Evolutionary conservation across 2,888 invertebrate genomes (phyloP), one percentile per base, ranked within the genome.

Genomic region (Marasmarcha lunaedactyla): DNA sequence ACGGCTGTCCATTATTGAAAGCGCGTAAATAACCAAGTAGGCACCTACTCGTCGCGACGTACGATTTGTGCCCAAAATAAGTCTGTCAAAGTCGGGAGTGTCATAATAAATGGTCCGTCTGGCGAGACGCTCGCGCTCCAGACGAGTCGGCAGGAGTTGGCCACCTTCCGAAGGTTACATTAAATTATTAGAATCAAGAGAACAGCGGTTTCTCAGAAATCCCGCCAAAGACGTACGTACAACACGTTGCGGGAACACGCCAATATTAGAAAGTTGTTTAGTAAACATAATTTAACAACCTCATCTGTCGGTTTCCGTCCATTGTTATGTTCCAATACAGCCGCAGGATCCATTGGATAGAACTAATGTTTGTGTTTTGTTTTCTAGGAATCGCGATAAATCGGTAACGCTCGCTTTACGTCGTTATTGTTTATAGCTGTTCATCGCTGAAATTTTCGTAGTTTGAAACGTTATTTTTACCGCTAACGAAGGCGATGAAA

Each of bases 131-230:
- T 70, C 61, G 56, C 49, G 44, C 50, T 50, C 59, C 63, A 70
- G 66, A 65, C 64, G 47, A 50, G 47, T 51, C 54, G 50, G 46
- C 59, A 48, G 38, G n/a, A 55, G 55, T 65, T 69, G 57, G 66
- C 66, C 60, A 65, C 42, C 60, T 57, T 57, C 63, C 71, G 71
- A 77, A 78, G 78, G 77, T 79, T 74, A 76, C 11, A n/a, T n/a
- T n/a, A n/a, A n/a, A n/a, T n/a, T 7, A 20, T 20, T 20, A 20
- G 20, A 65, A 67, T 63, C 47, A 51, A 58, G 57, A 60, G 49
- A 57, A 64, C 4, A 20, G 7, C 20, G 7, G 20, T 20, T 20
- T 20, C 20, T 59, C 61, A 52, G 50, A 48, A 52, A 58, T 57
- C 4, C 7, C 7, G 7, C 3, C 20, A 7, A 3, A 20, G 30